Conservation (phyloP, 2,797 vertebrate genomes). For the Poecilia gillii region DNA sequence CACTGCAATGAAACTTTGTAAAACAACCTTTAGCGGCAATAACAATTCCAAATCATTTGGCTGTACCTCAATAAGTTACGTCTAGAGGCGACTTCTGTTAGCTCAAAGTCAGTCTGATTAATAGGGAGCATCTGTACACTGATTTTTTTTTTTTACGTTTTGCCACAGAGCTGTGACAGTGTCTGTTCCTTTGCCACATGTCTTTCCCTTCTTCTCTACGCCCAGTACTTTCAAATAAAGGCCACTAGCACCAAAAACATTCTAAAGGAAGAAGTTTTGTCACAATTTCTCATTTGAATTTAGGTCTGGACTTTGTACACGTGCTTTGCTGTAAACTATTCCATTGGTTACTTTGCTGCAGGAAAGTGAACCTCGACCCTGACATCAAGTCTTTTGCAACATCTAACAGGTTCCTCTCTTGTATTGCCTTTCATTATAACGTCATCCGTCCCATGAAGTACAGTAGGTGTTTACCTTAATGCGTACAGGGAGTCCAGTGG, state of each 20-base stretch:
- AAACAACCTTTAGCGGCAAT: neutral
- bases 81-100: neutral
- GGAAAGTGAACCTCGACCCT: neutral
- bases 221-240: no score
- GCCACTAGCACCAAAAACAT: no score
- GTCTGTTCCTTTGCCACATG: no score
- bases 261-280: neutral
- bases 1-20: neutral
- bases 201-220: no score
- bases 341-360: neutral
- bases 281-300: neutral
- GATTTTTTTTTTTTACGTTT: neutral
- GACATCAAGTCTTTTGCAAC: neutral
- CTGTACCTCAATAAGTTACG: neutral
- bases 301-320: neutral
- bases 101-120: neutral
- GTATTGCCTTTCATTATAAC: neutral
- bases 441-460: neutral
- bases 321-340: neutral
- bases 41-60: neutral
- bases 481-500: constrained; percentile 1
- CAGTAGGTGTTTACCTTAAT: neutral
- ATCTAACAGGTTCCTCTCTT: neutral
- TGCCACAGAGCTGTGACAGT: no score
- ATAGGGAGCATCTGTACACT: neutral